phyloP scores from a whole-genome alignment of 2,888 invertebrate species.

The Plemyria rubiginata region DNA sequence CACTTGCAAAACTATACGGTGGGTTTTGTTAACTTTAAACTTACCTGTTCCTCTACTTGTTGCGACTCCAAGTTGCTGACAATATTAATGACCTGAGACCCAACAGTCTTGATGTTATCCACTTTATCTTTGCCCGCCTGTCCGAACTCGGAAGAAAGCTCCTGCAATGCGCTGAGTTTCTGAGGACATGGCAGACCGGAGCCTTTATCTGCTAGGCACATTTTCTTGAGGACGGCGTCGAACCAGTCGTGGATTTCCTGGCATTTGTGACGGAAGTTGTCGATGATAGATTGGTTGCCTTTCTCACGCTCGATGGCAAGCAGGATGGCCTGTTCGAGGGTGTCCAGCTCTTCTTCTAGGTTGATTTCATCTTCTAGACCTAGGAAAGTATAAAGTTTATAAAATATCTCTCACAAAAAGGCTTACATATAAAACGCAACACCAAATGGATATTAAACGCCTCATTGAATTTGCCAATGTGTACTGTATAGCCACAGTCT shows the following conservation, averaged over 20 bases:
- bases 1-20: too few species aligned
- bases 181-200: constrained; percentile 92
- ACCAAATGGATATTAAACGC: neutral
- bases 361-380: constrained; percentile 88
- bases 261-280: constrained; percentile 90
- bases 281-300: constrained; percentile 90
- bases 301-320: constrained; percentile 91
- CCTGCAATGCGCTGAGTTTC: constrained; percentile 90
- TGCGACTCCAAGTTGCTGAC: constrained; percentile 95
- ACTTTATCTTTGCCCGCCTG: constrained; percentile 89
- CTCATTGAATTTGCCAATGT: too few species aligned
- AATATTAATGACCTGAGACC: constrained; percentile 89
- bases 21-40: constrained; percentile 33
- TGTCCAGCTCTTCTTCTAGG: constrained; percentile 89
- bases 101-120: constrained; percentile 88
- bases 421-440: too few species aligned
- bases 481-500: too few species aligned
- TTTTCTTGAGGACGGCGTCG: constrained; percentile 90
- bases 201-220: constrained; percentile 93
- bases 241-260: constrained; percentile 93
- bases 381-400: constrained; percentile 22
- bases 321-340: constrained; percentile 88
- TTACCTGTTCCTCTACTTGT: constrained; percentile 94
- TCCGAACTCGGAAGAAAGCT: constrained; percentile 90
- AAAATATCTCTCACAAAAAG: too few species aligned